Conservation (phyloP, 2,797 vertebrate genomes). For the Aplochiton taeniatus region DNA sequence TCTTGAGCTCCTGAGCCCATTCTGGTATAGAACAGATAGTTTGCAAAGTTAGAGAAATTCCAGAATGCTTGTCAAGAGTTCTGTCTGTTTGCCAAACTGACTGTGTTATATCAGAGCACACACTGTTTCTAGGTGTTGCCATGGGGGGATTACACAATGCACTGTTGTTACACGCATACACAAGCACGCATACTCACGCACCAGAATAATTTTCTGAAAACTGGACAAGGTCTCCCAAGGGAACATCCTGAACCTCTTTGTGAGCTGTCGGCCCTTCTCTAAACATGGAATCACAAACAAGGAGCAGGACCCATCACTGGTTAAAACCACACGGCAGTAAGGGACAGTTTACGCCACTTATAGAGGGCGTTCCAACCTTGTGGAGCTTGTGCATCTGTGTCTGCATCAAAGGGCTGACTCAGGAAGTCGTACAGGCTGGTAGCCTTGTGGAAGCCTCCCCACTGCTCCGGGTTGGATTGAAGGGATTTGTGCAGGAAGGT, state of each 20-base stretch:
- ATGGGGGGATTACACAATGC: background rate
- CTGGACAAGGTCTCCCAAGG: conserved; percentile 67
- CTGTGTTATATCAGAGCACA: background rate
- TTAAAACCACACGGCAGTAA: background rate
- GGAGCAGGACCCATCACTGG: background rate
- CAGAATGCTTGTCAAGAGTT: background rate
- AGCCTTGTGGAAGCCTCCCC: conserved; percentile 47
- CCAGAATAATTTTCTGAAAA: conserved; percentile 73
- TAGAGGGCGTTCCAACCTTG: background rate
- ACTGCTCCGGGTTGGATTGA: conserved; percentile 46
- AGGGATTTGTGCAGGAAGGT: conserved; percentile 55
- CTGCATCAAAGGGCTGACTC: conserved; percentile 27
- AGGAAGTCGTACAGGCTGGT: conserved; percentile 44
- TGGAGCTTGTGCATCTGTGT: background rate
- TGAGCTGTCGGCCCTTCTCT: background rate
- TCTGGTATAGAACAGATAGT: too few relatives aligned
- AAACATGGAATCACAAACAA: background rate
- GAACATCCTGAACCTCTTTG: conserved; percentile 37
- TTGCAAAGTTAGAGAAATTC: too few relatives aligned
- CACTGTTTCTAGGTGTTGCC: too few relatives aligned
- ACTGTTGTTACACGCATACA: background rate
- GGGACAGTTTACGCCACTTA: background rate
- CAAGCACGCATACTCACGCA: conserved; percentile 47
- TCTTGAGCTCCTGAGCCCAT: too few relatives aligned
- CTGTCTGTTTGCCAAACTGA: background rate